Base-by-base conservation (phyloP, 2,888 invertebrate species). In the Eupsilia transversa region DNA sequence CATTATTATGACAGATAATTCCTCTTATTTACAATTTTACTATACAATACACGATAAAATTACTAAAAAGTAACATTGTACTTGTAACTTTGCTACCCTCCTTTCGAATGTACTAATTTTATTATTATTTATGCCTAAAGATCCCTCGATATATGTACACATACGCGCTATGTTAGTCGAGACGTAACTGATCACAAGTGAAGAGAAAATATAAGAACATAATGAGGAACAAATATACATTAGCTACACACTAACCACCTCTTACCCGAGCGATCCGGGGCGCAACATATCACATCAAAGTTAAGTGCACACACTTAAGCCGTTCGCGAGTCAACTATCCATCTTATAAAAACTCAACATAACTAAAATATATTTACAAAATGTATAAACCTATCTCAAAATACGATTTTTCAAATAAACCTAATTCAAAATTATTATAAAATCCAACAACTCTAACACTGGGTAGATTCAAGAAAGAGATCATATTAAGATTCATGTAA, bases 1-100 rank as follows among this genome's bases (percentile, higher is more conserved):
- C 93, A 94, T 95, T 96, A 96, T 96, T 96, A 96, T 96, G 96
- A 95, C 95, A 96, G 93, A 96, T 96, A 96, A 93, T 96, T 95
- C 88, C 94, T 96, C 96, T 96, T 96, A 96, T 96, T 94, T 96
- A 96, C 96, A 96, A 93, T 93, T 95, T 94, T 87, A 91, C 94
- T 96, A 95, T 96, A 96, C 95, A 96, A 94, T 94, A 95, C 92
- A 92, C 88, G 87, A 94, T 93, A 94, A 93, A 95, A 94, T 94
- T 93, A 94, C 90, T 92, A 94, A 93, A 95, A 95, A 94, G 95
- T 95, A 95, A 95, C 94, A 95, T 96, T 96, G 96, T 96, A 96
- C 96, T 96, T 91, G 91, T 92, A 94, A 94, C 92, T 93, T 94
- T 92, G 91, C 95, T 95, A 95, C 92, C 93, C 93, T 93, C 92